Evolutionary conservation across 2,113 vertebrate genomes (phyloP).

Genomic region (Uria lomvia): DNA sequence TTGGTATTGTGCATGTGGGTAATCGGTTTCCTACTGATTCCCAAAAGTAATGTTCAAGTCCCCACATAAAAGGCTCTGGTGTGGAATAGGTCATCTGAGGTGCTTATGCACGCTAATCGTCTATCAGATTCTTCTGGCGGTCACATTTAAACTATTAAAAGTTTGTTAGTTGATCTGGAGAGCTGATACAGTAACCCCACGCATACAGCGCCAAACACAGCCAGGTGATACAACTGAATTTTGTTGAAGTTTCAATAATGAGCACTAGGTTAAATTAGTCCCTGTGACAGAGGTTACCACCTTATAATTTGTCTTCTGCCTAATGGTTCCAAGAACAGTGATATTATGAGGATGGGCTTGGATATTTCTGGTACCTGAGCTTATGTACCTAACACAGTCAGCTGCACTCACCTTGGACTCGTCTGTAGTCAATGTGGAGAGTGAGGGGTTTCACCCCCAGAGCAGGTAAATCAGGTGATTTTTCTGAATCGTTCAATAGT

Average conservation of each 20-base stretch:
- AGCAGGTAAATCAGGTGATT: rapidly evolving
- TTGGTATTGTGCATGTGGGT: not conserved
- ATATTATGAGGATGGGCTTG: not conserved
- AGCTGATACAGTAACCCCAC: not conserved
- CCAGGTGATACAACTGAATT: not conserved
- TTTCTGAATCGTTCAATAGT: rapidly evolving
- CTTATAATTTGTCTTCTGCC: not conserved
- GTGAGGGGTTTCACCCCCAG: not conserved
- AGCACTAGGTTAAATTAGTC: not conserved
- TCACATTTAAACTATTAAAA: not conserved
- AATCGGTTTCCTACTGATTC: not conserved
- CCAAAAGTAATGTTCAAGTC: not conserved
- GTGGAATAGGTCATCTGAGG: not conserved
- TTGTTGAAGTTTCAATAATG: not conserved
- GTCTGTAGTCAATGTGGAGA: rapidly evolving
- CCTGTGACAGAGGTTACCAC: not conserved
- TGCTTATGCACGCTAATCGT: not conserved
- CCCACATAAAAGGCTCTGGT: not conserved
- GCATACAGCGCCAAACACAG: not conserved
- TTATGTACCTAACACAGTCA: not conserved
- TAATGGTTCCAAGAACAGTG: not conserved
- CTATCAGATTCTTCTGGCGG: not conserved
- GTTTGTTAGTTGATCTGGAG: not conserved
- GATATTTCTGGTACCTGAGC: not conserved
- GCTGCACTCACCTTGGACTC: not conserved